phyloP scores from a whole-genome alignment of 2,888 invertebrate species.

The Lepidonotus clava region DNA sequence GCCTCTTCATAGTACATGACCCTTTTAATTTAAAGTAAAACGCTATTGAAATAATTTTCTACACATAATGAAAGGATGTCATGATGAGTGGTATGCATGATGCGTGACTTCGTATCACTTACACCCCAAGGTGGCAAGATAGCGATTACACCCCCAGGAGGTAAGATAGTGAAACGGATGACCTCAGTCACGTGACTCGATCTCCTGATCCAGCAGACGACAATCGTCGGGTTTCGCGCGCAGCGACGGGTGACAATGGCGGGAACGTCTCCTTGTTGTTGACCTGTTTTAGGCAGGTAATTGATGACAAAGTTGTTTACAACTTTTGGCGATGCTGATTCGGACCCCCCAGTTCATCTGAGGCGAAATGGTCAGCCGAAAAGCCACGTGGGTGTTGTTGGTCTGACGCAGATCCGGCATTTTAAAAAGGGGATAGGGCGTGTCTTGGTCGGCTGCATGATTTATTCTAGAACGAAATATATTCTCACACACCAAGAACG shows the following conservation, averaged over 20 bases:
- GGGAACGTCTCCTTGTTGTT: neutral
- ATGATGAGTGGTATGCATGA: too few species aligned
- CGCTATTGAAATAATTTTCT: too few species aligned
- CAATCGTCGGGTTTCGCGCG: neutral
- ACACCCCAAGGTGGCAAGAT: too few species aligned
- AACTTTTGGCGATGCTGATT: neutral
- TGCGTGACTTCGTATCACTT: too few species aligned
- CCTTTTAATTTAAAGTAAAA: too few species aligned
- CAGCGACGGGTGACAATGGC: neutral
- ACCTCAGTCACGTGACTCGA: too few species aligned
- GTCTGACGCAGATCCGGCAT: neutral
- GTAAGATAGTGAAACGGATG: too few species aligned
- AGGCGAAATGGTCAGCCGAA: neutral
- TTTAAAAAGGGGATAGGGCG: neutral
- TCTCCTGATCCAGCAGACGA: neutral
- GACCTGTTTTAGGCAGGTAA: neutral
- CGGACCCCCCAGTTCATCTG: neutral
- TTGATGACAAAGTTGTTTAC: slow-evolving; percentile 19
- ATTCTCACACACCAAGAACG: neutral
- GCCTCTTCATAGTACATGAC: too few species aligned
- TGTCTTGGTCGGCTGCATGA: neutral
- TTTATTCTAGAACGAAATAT: neutral
- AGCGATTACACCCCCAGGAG: too few species aligned
- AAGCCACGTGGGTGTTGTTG: neutral
- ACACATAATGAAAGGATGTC: too few species aligned